Percentiles rank a stretch among this genome's conserved stretches.
These are phyloP conservation scores for Gnathonemus echidnorhynchus DNA, from an alignment of 2,113 vertebrate genomes.

Conservation along the genomic window DNA sequence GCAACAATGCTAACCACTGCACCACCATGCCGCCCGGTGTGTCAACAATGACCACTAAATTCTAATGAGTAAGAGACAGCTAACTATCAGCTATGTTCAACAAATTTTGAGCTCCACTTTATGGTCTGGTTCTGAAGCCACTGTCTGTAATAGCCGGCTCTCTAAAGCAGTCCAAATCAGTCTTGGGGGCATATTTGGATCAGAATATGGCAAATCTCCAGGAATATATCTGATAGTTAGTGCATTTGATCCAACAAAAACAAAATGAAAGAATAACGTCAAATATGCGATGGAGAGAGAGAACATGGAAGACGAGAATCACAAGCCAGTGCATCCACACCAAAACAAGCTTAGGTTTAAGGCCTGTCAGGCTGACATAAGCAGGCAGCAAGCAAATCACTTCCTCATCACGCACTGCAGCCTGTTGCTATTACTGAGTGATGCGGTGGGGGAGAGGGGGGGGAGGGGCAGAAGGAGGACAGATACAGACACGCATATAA, in stretches of 20 bases:
- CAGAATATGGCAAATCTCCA: not conserved
- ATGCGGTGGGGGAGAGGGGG: too few species aligned
- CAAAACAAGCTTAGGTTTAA: not conserved
- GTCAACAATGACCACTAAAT: too few species aligned
- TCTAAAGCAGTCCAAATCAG: not conserved
- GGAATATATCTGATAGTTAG: not conserved
- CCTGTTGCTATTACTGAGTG: not conserved
- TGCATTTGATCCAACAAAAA: not conserved
- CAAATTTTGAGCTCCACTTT: not conserved
- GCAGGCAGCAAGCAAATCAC: not conserved
- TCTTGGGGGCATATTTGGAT: not conserved
- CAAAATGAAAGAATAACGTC: not conserved
- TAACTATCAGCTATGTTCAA: not conserved
- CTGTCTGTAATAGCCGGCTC: not conserved
- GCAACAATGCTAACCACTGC: too few species aligned
- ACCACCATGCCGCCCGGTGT: too few species aligned
- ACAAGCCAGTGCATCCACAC: not conserved
- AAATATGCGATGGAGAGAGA: not conserved
- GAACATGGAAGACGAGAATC: not conserved
- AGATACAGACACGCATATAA: not conserved
- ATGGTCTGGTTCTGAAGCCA: not conserved
- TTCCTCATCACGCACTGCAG: not conserved
- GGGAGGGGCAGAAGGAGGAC: not conserved
- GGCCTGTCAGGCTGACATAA: not conserved
- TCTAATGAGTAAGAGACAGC: too few species aligned